Evolutionary conservation across 2,113 vertebrate genomes (phyloP), one percentile per base, ranked within the genome.

Genomic region (Bagarius yarrelli): DNA sequence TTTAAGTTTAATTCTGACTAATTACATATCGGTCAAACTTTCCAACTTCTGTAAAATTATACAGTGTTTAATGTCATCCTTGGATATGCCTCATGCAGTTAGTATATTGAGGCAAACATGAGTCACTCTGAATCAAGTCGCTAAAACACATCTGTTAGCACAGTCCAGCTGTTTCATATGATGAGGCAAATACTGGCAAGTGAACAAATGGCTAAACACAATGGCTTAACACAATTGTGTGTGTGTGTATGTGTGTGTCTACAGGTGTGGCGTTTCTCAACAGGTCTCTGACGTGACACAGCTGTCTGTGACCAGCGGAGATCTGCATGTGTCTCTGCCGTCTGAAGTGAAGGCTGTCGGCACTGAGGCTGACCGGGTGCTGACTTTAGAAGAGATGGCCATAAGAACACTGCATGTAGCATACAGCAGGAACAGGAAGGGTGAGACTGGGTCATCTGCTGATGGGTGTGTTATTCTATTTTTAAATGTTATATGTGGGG

Each of bases 361-460:
- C 55, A 95, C 94, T 0, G 93, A 94, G 87, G 81, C 85, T 0
- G 96, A 98, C 23, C 90, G 44, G 0, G 94, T 99, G 80, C 88
- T 97, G 72, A 95, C 97, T 14, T 92, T 99, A 87, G 96, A 99
- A 85, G 97, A 99, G 88, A 87, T 96, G 82, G 93, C 95, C 64
- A 95, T 97, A 94, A 91, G 97, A 89, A 89, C 89, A 0, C 93
- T 99, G 23, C 93, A 98, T 82, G 90, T 87, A 77, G 86, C 90
- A 57, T 93, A 90, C 87, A 91, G 87, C 84, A 79, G 82, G 1
- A 81, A 87, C 30, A 84, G 91, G 16, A 94, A 92, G 91, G 95
- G 96, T 98, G 91, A 80, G 75, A 30, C 30, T 78, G 32, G 3
- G 3, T 44, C 32, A 18, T 53, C 32, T 67, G 3, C 32, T 5